These are phyloP conservation scores for Ecliptopera silaceata DNA, from an alignment of 2,888 invertebrate genomes.

Conservation along the genomic window DNA sequence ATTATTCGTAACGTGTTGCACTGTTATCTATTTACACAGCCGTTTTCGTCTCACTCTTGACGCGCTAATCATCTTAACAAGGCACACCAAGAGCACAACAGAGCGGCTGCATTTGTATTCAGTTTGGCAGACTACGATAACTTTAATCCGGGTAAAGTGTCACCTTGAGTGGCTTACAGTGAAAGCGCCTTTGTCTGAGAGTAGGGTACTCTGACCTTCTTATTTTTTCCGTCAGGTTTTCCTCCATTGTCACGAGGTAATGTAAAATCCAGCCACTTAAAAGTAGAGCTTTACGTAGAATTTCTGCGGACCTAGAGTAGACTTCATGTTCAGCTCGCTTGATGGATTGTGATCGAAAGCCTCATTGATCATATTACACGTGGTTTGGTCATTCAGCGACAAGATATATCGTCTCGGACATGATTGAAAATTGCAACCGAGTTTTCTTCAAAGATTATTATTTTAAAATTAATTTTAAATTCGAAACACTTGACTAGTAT, in stretches of 20 bases:
- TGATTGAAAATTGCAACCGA: conserved; percentile 47
- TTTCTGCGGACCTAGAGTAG: conserved; percentile 58
- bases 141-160: conserved; percentile 81
- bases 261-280: conserved; percentile 69
- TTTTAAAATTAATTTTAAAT: conserved; percentile 1
- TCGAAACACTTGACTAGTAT: conserved; percentile 18
- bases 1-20: background rate
- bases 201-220: conserved; percentile 70
- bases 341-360: conserved; percentile 77
- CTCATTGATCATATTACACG: conserved; percentile 73
- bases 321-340: conserved; percentile 50
- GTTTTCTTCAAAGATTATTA: background rate
- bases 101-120: conserved; percentile 76
- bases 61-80: conserved; percentile 56
- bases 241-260: conserved; percentile 67
- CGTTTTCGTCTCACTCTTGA: conserved; percentile 29
- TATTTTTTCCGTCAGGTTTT: conserved; percentile 75
- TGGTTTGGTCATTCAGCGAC: conserved; percentile 67
- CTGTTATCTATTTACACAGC: background rate
- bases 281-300: conserved; percentile 59
- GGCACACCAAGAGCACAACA: conserved; percentile 50
- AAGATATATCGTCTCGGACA: conserved; percentile 53
- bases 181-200: conserved; percentile 77
- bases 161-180: conserved; percentile 79
- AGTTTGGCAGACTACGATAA: conserved; percentile 80